Evolutionary conservation across 2,797 vertebrate genomes (phyloP), one percentile per base, ranked within the genome.

Genomic region (Caiman crocodilus): DNA sequence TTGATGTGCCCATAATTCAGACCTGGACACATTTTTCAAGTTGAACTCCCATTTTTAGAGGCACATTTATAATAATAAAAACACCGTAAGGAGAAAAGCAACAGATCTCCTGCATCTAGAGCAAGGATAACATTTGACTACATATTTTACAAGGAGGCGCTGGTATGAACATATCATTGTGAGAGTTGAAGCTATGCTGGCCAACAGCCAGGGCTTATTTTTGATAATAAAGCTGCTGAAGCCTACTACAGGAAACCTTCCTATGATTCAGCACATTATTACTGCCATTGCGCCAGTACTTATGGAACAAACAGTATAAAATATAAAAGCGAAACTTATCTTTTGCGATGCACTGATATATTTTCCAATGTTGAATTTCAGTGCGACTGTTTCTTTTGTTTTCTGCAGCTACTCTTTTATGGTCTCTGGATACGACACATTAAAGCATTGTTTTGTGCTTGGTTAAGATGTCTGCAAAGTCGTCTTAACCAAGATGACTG

Each of bases 391-490:
- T 78, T 35, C 26, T 78, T 42, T 2, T 5, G 56, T 11, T n/a
- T 30, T 60, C 63, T n/a, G 63, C 26, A 18, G 60, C 57, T 56
- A 5, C 14, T 69, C 28, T 57, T 50, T 26, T 30, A 26, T 21
- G 4, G 59, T 78, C 69, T 82, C 30, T 12, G 1, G 11, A 42
- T 55, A 25, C 4, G 30, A 58, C 50, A 28, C 35, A 76, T 28
- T 90, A 35, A 73, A 63, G 55, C 18, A 25, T 64, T 10, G 42
- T 28, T 65, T 95, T 63, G 71, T 94, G 89, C 85, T 64, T 80
- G 79, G 64, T 75, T 90, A 73, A 56, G 88, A 90, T 76, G 84
- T 93, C 89, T 90, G 76, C 74, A 93, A 95, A 88, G 42, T 50
- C 42, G 9, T 50, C 42, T 50, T 50, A 50, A 50, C 42, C 42